Evolutionary conservation across 2,797 vertebrate species (phyloP), one percentile per base, ranked within the genome.

Genomic region (Perodicticus potto): DNA sequence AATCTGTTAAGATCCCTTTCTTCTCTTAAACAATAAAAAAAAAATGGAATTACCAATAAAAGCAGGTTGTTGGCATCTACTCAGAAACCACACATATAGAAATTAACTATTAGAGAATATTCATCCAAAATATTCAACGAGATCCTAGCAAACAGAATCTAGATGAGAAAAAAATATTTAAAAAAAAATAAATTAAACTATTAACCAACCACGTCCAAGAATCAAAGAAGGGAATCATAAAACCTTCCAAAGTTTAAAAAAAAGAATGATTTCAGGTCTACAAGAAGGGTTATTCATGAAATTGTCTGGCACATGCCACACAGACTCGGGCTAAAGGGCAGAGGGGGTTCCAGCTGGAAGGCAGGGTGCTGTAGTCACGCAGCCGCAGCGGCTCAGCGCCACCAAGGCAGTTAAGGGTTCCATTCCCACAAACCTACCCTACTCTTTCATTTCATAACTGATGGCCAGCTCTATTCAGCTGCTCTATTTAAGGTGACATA

Each of bases 261-360:
- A 70, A 84, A 49, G 20, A 91, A 20, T 5, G 19, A 65, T 78
- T 96, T 91, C 87, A 55, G 7, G 70, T 93, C 78, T 83, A 40
- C 29, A 13, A 72, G 59, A 34, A 86, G 32, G 77, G 32, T 86
- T 29, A 82, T 0, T 90, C 74, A 61, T 43, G 49, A 85, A 86
- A 63, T 59, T 93, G 74, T 70, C 10, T 57, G 80, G 16, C 43
- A 55, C 7, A 4, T 43, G 63, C 32, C 49, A 80, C 40, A 94
- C 72, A 93, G 83, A 96, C 95, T 53, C 49, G 72, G 96, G 61
- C 80, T 32, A 93, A 76, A 91, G 70, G 69, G 88, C 78, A 85
- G 13, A 73, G 5, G 17, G 57, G 59, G 53, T 37, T 92, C 77
- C 86, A 92, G 11, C 4, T 65, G 12, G 72, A 77, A 82, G 8